A percentile compares a stretch with the other conserved stretches of the same genome.
Evolutionary conservation across 2,888 invertebrate genomes (phyloP).

Genomic region (Macaria liturata): DNA sequence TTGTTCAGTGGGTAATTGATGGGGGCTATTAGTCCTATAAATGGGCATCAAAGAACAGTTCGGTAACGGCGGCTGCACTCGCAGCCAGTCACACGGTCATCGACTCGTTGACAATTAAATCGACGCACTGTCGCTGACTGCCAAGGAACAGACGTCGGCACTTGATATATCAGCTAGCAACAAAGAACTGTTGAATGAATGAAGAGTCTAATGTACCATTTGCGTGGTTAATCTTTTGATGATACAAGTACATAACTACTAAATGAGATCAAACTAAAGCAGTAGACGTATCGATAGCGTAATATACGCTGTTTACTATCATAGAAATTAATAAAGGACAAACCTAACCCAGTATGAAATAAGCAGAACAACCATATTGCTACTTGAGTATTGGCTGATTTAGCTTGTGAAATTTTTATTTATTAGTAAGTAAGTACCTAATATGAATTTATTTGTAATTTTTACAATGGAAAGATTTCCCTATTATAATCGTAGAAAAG

Average conservation of each 20-base stretch:
- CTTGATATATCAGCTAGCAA: constrained; percentile 31
- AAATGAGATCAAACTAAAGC: too few relatives aligned
- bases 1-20: constrained; percentile 23
- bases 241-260: constrained; percentile 12
- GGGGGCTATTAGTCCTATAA: constrained; percentile 26
- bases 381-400: too few relatives aligned
- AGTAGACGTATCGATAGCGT: too few relatives aligned
- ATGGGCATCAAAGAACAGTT: constrained; percentile 35
- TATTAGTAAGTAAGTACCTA: too few relatives aligned
- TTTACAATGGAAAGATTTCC: too few relatives aligned
- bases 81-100: constrained; percentile 63
- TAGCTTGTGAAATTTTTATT: too few relatives aligned
- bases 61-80: constrained; percentile 45
- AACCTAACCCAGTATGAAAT: too few relatives aligned
- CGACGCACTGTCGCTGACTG: constrained; percentile 46
- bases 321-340: too few relatives aligned
- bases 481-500: too few relatives aligned
- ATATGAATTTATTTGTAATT: too few relatives aligned
- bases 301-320: too few relatives aligned
- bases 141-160: constrained; percentile 45
- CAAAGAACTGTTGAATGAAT: constrained; percentile 22
- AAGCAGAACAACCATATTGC: too few relatives aligned
- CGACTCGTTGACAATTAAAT: constrained; percentile 71
- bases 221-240: constrained; percentile 15
- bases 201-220: constrained; percentile 23